Evolutionary conservation across 2,888 invertebrate genomes (phyloP).

Genomic region (Salpingus planirostris): DNA sequence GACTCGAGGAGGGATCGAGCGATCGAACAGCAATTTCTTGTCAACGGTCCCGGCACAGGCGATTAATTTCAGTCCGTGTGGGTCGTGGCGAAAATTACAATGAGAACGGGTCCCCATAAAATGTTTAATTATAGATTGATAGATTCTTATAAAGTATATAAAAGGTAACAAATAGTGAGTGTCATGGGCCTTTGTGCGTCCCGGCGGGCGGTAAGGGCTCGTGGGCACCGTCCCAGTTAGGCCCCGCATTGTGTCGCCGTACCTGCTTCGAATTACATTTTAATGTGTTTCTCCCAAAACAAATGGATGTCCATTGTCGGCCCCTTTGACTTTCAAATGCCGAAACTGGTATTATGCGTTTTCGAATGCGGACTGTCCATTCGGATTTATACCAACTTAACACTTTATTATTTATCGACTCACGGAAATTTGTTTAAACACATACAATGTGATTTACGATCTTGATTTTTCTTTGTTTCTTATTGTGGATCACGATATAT

Average conservation of each 20-base stretch:
- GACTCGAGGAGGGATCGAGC: no score
- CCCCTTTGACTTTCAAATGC: constrained; percentile 36
- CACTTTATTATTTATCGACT: constrained; percentile 35
- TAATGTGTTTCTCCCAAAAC: constrained; percentile 43
- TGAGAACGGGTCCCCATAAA: constrained; percentile 28
- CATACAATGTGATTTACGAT: constrained; percentile 27
- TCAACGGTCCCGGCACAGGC: constrained; percentile 24
- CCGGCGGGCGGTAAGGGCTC: constrained; percentile 33
- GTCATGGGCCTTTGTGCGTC: constrained; percentile 38
- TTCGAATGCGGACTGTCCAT: constrained; percentile 37
- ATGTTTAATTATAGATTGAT: constrained; percentile 40
- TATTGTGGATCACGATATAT: constrained; percentile 19
- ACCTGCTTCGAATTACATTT: constrained; percentile 42
- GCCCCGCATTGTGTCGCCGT: constrained; percentile 41
- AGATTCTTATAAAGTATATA: constrained; percentile 37
- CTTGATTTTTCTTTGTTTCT: constrained; percentile 25
- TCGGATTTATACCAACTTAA: constrained; percentile 35
- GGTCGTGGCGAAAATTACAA: constrained; percentile 27
- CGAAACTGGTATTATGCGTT: constrained; percentile 39
- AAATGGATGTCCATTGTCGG: constrained; percentile 41
- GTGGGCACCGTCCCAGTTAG: constrained; percentile 26
- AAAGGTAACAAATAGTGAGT: constrained; percentile 41
- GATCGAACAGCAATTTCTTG: constrained; percentile 21
- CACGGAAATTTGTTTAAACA: constrained; percentile 30
- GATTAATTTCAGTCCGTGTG: constrained; percentile 27